Base-by-base conservation (phyloP, 1,140 invertebrate genomes). In the Marisa cornuarietis region DNA sequence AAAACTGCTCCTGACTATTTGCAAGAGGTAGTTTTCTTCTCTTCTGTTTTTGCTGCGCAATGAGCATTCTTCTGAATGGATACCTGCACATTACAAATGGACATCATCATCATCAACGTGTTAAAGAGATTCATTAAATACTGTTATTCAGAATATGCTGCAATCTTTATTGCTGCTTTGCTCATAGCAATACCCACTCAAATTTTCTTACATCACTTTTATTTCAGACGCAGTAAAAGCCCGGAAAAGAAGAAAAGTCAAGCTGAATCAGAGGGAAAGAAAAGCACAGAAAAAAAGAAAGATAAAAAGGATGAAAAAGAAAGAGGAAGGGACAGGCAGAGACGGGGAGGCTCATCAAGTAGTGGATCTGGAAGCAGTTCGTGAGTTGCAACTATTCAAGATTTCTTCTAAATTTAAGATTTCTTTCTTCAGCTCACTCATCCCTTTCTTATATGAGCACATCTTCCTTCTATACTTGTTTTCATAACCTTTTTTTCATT, bases 251-350 rank as follows among this genome's bases (percentile, higher is more conserved):
- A 49, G 71, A 72, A 54, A 80, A 78, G 76, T 71, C 77, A 71
- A 65, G 61, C 65, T 63, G 73, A 74, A 75, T 78, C 71, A 63
- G 68, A 76, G 54, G 54, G 65, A 78, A 79, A 80, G 52, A 81
- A 85, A 82, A 80, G 78, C 77, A 78, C 80, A 63, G 82, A 85
- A 73, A 82, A 83, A 76, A 87, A 87, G 78, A 84, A 85, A 62
- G 83, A 82, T 69, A 81, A 80, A 26, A 77, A 83, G 76, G 86
- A 87, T 69, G 83, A 82, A 75, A 84, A 77, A 83, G 83, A 83
- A 81, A 82, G 81, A 81, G 83, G 76, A 73, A 80, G 80, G 24
- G 81, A 81, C 61, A 81, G 74, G 79, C 79, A 84, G 69, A 83
- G 71, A 72, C 63, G 81, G 52, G 76, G 71, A 24, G 79, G 79